phyloP scores from a whole-genome alignment of 1,140 invertebrate genomes.

The Papilio polytes region DNA sequence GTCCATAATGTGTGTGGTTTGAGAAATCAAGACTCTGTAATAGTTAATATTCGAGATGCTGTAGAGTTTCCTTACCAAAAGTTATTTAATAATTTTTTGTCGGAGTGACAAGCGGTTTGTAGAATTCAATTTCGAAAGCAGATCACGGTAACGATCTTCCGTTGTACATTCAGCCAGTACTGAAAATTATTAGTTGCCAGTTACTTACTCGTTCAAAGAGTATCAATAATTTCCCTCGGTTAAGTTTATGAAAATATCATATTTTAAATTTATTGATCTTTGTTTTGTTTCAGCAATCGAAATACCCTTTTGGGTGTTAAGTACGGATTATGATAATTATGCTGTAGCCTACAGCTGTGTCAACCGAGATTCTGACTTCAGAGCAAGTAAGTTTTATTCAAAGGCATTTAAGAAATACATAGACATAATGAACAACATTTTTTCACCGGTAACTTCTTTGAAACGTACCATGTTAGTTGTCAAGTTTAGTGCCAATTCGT shows the following conservation, averaged over 20 bases:
- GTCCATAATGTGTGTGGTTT: background rate
- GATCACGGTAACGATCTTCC: too few species aligned
- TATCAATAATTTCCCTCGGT: too few species aligned
- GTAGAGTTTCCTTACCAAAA: background rate
- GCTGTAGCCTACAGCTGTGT: slow-evolving; percentile 60
- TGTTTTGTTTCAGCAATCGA: slow-evolving; percentile 48
- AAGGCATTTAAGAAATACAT: too few species aligned
- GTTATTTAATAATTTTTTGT: background rate
- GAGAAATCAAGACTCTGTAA: background rate
- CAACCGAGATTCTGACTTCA: slow-evolving; percentile 49
- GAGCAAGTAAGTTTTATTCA: slow-evolving; percentile 47
- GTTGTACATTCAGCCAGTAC: too few species aligned
- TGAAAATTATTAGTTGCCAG: too few species aligned
- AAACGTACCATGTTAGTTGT: too few species aligned
- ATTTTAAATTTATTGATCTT: background rate
- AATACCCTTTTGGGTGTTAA: slow-evolving; percentile 65
- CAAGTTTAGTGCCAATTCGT: too few species aligned
- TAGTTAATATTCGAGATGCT: background rate
- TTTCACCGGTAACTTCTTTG: too few species aligned
- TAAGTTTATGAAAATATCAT: background rate
- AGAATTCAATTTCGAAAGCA: too few species aligned
- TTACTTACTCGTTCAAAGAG: too few species aligned
- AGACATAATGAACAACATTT: too few species aligned
- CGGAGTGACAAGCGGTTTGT: too few species aligned
- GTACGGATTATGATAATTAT: slow-evolving; percentile 63